Base-by-base conservation (phyloP, 2,888 invertebrate genomes). In the Caenorhabditis sp. region DNA sequence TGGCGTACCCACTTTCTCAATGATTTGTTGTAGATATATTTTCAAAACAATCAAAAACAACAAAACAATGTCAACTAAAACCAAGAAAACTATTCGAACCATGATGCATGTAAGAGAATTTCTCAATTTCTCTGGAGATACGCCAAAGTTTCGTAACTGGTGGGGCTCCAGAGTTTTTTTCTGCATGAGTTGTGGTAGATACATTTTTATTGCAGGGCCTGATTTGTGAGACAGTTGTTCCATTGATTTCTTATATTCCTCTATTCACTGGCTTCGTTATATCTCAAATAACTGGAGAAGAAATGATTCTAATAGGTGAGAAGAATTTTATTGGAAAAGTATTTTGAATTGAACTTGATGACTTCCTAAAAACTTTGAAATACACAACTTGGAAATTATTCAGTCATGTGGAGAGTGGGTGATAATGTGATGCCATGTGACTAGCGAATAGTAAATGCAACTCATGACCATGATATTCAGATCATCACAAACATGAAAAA, bases 1-100 rank as follows among this genome's bases (percentile, higher is more conserved):
- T 49, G 70, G 50, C n/a, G 54, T 70, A 43, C 70, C 70, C 31
- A 12, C 17, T 43, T 12, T 43, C 14, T 43, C 43, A 12, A 43
- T 43, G 43, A 43, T 14, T 17, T 43, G 43, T 17, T 43, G 43
- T 14, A 43, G 43, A 43, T 10, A 43, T 43, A 43, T 43, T 43
- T 43, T 43, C 8, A 43, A 14, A 17, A 43, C 43, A 10, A 43
- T 43, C 3, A 5, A 43, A 14, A 43, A 43, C 14, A 43, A 43
- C 17, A 43, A 43, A 3, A 43, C 43, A 43, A 43, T 43, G 43
- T 43, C 43, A 10, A 17, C 14, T 3, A 43, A 43, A 43, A 43
- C 43, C 43, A 43, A 43, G 14, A 10, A 14, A 43, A 43, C 17
- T 17, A 43, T 17, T 17, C 12, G 17, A 14, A 43, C 43, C 3